phyloP scores from a whole-genome alignment of 2,113 vertebrate genomes.

The Chamaetylas fuelleborni region DNA sequence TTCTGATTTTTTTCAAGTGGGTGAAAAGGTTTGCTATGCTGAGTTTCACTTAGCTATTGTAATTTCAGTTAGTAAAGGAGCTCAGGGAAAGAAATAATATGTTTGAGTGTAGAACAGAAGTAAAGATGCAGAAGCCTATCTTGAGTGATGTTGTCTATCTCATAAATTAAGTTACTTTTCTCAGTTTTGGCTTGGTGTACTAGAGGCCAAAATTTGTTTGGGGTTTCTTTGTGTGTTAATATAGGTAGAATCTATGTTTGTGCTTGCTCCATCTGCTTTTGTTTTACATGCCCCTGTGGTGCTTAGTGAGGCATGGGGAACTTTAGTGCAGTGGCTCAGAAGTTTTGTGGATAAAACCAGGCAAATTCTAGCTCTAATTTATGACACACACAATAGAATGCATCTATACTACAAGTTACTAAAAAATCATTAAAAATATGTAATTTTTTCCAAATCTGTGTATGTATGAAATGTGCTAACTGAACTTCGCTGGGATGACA shows the following conservation, averaged over 20 bases:
- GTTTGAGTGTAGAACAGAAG: not conserved
- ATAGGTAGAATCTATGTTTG: not conserved
- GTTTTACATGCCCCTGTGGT: conserved; percentile 11
- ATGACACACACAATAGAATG: not conserved
- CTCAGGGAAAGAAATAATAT: not conserved
- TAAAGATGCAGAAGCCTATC: not conserved
- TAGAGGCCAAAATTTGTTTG: not conserved
- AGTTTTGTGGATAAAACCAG: not conserved
- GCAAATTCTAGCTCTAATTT: not conserved
- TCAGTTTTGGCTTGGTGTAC: not conserved
- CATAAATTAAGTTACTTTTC: not conserved
- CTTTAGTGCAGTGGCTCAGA: conserved; percentile 41
- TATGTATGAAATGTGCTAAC: not conserved
- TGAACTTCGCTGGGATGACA: not conserved
- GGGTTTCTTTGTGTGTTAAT: not conserved
- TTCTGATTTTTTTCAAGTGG: not conserved
- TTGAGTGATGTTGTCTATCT: not conserved
- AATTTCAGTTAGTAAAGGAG: not conserved
- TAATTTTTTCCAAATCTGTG: not conserved
- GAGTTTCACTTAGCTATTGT: not conserved
- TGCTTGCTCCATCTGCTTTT: conserved; percentile 24
- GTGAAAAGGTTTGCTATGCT: not conserved
- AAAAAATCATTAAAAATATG: rapidly evolving
- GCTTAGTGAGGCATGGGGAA: conserved; percentile 21
- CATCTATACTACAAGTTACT: not conserved